Conservation (phyloP, 1,140 invertebrate species). For the Calliopsis andreniformis region DNA sequence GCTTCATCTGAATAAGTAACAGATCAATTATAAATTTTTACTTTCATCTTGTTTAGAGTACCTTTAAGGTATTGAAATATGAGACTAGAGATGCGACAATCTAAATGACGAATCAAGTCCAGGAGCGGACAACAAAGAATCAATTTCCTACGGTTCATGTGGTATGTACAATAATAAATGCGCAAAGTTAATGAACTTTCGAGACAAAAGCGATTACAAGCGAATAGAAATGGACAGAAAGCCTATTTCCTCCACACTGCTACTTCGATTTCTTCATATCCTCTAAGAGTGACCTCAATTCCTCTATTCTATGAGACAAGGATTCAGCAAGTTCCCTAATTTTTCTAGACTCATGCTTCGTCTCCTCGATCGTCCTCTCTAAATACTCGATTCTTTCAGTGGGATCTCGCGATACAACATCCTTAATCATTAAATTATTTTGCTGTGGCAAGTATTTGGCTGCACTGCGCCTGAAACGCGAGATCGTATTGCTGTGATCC, state of each 20-base stretch:
- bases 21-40: neutral
- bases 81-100: conserved; percentile 29
- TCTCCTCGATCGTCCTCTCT: conserved; percentile 49
- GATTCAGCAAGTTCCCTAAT: conserved; percentile 41
- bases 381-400: conserved; percentile 39
- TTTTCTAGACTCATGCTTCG: conserved; percentile 40
- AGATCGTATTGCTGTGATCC: conserved; percentile 72
- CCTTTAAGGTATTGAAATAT: conserved; percentile 6
- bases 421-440: neutral
- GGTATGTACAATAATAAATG: conserved; percentile 46
- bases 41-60: conserved; percentile 19
- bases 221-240: neutral
- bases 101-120: conserved; percentile 1
- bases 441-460: conserved; percentile 58
- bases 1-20: neutral
- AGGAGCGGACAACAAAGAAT: neutral
- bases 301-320: conserved; percentile 48
- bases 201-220: conserved; percentile 8
- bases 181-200: conserved; percentile 1
- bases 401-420: neutral
- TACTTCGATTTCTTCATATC: conserved; percentile 46
- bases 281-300: conserved; percentile 56
- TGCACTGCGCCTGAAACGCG: conserved; percentile 62
- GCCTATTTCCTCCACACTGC: neutral
- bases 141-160: neutral